phyloP scores from a whole-genome alignment of 2,113 vertebrate genomes.

The Athene noctua region DNA sequence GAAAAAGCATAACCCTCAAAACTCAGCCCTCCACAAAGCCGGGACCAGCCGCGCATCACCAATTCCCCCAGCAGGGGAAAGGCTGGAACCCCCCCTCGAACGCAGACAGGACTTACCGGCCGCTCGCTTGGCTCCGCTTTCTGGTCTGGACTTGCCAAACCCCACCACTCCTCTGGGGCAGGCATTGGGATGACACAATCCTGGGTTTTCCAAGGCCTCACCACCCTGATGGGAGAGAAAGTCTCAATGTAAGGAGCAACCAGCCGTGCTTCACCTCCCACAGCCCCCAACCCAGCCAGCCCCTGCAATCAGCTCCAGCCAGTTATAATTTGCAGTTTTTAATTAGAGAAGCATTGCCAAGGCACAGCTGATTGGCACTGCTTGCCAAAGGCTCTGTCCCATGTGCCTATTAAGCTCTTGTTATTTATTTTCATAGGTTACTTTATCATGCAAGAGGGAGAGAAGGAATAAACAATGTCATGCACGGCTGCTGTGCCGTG shows the following conservation, averaged over 20 bases:
- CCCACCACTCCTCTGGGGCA: not conserved
- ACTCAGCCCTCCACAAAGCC: not conserved
- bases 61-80: fast-evolving
- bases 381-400: not conserved
- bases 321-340: not conserved
- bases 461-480: not conserved
- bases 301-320: not conserved
- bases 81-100: fast-evolving
- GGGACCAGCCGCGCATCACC: fast-evolving
- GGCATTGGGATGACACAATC: not conserved
- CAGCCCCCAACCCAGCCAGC: not conserved
- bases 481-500: fast-evolving
- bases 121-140: fast-evolving
- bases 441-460: not conserved
- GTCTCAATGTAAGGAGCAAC: not conserved
- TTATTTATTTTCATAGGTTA: not conserved
- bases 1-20: not conserved
- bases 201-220: not conserved
- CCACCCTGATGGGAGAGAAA: not conserved
- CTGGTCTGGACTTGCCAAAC: not conserved
- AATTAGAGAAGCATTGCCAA: not conserved
- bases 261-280: not conserved
- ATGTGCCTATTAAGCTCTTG: not conserved
- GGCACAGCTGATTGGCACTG: not conserved
- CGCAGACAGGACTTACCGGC: fast-evolving